Evolutionary conservation across 2,888 invertebrate species (phyloP).

Genomic region (Orgyia antiqua): DNA sequence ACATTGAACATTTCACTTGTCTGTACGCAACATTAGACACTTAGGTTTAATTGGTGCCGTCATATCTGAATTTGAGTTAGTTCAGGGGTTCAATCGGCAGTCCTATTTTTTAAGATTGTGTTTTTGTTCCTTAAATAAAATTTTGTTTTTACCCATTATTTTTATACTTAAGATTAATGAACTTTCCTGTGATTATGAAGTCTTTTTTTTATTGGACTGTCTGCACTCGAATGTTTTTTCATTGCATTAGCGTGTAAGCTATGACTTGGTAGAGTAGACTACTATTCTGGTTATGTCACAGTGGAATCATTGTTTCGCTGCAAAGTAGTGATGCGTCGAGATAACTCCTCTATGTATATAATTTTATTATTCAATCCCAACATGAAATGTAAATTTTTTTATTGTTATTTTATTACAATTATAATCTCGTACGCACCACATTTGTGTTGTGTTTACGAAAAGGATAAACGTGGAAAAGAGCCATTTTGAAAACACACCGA

Average conservation of each 20-base stretch:
- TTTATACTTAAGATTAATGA: constrained; percentile 38
- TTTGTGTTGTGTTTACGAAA: constrained; percentile 94
- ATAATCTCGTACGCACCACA: constrained; percentile 59
- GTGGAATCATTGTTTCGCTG: constrained; percentile 54
- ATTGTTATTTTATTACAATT: constrained; percentile 24
- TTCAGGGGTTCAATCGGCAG: constrained; percentile 60
- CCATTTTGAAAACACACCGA: constrained; percentile 93
- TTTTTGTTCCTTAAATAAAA: constrained; percentile 29
- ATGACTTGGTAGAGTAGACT: constrained; percentile 61
- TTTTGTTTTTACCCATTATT: constrained; percentile 38
- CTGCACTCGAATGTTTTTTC: constrained; percentile 61
- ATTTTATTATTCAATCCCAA: constrained; percentile 17
- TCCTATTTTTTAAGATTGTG: constrained; percentile 44
- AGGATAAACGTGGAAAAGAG: constrained; percentile 90
- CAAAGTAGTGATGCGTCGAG: constrained; percentile 50
- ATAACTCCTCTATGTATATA: constrained; percentile 25
- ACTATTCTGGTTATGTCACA: constrained; percentile 63
- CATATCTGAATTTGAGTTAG: constrained; percentile 75
- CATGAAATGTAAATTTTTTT: constrained; percentile 28
- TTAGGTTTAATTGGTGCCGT: constrained; percentile 64
- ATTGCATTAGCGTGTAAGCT: constrained; percentile 55
- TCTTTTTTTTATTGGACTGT: constrained; percentile 49
- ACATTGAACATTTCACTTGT: no score
- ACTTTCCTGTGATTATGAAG: constrained; percentile 38
- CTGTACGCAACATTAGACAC: constrained; percentile 30